Conservation (phyloP, 2,797 vertebrate genomes). For the Malurus splendens region DNA sequence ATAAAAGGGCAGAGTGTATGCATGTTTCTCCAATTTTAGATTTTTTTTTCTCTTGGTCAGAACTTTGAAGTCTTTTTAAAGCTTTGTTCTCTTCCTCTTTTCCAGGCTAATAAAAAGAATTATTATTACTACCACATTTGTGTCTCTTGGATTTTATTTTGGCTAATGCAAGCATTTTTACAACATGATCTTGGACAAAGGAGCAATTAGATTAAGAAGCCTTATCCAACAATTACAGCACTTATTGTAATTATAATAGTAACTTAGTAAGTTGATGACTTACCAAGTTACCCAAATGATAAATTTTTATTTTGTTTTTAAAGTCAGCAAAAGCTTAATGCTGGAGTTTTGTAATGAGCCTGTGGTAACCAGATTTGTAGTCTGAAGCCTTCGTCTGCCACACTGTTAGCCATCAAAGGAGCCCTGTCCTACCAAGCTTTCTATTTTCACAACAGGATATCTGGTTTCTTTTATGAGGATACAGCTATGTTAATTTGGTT, state of each 20-base stretch:
- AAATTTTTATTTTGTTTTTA: constrained; percentile 74
- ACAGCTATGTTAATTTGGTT: constrained; percentile 85
- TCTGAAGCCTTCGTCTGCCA: constrained; percentile 73
- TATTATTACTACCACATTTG: constrained; percentile 83
- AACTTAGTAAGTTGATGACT: constrained; percentile 62
- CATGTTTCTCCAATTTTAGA: constrained; percentile 67
- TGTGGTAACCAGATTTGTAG: constrained; percentile 72
- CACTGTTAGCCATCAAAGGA: constrained; percentile 76
- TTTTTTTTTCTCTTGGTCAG: constrained; percentile 47
- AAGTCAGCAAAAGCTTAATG: constrained; percentile 68
- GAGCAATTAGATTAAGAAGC: constrained; percentile 75
- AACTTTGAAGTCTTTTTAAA: constrained; percentile 81
- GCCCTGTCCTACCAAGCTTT: constrained; percentile 75
- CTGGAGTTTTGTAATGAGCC: constrained; percentile 67
- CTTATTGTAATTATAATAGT: constrained; percentile 72
- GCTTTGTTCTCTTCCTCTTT: constrained; percentile 79
- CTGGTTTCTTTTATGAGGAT: constrained; percentile 87
- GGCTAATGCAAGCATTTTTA: constrained; percentile 73
- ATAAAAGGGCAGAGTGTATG: constrained; percentile 68
- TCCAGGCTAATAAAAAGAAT: constrained; percentile 79
- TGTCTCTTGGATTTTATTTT: constrained; percentile 78
- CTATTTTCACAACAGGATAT: constrained; percentile 84
- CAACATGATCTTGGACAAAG: constrained; percentile 69
- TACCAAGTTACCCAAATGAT: constrained; percentile 68
- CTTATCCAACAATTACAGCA: constrained; percentile 73